These are phyloP conservation scores for Crotalus helleri DNA, from an alignment of 2,113 vertebrate genomes.

Conservation along the genomic window DNA sequence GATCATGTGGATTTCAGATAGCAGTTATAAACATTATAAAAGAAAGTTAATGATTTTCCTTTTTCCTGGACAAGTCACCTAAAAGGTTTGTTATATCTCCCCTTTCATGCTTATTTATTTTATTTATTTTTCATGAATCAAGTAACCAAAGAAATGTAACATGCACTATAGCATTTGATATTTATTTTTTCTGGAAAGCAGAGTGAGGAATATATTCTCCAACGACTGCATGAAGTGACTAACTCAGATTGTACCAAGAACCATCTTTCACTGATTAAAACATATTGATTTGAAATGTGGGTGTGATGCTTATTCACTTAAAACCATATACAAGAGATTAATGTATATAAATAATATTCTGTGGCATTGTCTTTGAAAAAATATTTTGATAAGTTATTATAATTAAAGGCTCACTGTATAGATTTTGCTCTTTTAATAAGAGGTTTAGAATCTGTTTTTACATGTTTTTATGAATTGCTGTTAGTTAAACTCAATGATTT, in stretches of 20 bases:
- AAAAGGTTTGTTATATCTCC: neutral
- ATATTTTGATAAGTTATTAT: neutral
- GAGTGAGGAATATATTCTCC: neutral
- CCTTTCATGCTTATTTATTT: neutral
- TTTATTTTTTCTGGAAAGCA: neutral
- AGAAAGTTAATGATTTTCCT: neutral
- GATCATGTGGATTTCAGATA: neutral
- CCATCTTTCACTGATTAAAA: neutral
- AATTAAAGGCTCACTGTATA: neutral
- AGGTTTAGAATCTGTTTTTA: neutral
- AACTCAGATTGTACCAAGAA: neutral
- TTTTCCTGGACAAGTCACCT: neutral
- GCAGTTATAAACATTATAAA: neutral
- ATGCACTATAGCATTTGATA: neutral
- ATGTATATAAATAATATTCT: neutral
- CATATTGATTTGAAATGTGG: neutral
- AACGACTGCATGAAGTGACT: neutral
- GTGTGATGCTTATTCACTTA: neutral
- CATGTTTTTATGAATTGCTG: conserved; percentile 21
- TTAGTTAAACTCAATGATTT: conserved; percentile 22
- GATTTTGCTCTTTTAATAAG: neutral
- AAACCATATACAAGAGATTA: neutral
- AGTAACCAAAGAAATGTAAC: neutral
- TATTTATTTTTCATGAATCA: neutral
- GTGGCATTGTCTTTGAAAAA: neutral